These are phyloP conservation scores for Stomorhina lunata DNA, from an alignment of 2,888 invertebrate genomes.

Conservation along the genomic window DNA sequence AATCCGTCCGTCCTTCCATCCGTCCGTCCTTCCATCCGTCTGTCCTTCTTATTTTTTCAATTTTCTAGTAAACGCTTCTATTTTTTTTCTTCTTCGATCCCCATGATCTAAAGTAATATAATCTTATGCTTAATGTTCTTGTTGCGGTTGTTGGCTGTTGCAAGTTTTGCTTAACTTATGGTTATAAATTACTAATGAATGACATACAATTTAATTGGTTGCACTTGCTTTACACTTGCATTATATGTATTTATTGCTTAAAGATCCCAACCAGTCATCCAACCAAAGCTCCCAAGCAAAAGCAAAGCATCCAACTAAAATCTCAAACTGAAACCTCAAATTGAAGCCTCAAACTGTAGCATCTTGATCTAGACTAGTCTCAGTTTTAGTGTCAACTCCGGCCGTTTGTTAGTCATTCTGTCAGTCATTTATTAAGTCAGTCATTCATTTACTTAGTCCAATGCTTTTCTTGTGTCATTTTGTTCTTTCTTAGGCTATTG, in stretches of 20 bases:
- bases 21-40: no score
- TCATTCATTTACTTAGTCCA: neutral
- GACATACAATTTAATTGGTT: conserved; percentile 78
- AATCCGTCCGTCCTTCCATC: conserved; percentile 10
- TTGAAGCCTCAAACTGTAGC: conserved; percentile 1
- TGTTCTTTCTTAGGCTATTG: conserved; percentile 39
- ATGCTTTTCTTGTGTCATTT: no score
- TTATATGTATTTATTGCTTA: conserved; percentile 57
- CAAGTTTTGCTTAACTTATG: conserved; percentile 59
- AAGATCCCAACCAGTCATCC: neutral
- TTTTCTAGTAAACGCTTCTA: no score
- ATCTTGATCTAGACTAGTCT: no score
- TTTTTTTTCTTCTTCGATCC: no score
- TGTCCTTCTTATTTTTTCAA: no score
- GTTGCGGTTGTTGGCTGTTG: conserved; percentile 21
- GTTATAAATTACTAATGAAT: conserved; percentile 79
- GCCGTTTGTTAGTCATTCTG: neutral
- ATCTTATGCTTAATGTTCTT: conserved; percentile 44
- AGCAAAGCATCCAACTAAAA: neutral
- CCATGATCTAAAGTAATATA: conserved; percentile 47
- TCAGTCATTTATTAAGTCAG: neutral
- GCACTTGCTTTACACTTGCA: conserved; percentile 66
- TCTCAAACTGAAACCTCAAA: conserved; percentile 7
- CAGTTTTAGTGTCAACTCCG: neutral
- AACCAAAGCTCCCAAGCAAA: no score